phyloP scores from a whole-genome alignment of 2,888 invertebrate genomes.

The Scaeva pyrastri region DNA sequence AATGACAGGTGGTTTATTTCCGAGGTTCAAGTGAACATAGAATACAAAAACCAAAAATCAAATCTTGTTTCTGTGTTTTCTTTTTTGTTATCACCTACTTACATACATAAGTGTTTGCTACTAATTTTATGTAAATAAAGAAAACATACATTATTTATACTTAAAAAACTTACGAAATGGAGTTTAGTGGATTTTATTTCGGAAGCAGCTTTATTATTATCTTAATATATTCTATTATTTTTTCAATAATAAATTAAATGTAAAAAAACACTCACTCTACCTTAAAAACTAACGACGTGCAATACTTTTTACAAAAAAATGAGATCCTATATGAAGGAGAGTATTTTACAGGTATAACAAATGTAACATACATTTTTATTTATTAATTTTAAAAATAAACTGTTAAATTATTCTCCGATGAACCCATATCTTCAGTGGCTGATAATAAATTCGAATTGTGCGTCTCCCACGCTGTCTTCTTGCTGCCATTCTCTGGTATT shows the following conservation, averaged over 20 bases:
- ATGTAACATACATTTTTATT: not conserved
- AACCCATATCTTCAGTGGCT: slow-evolving; percentile 82
- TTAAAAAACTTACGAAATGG: no score
- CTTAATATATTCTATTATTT: slow-evolving; percentile 52
- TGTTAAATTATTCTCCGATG: slow-evolving; percentile 86
- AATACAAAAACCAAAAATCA: no score
- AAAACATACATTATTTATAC: no score
- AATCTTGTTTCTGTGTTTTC: no score
- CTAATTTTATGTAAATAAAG: no score
- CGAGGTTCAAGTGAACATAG: no score
- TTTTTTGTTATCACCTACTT: no score
- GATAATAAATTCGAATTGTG: slow-evolving; percentile 80
- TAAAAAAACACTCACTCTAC: slow-evolving; percentile 38
- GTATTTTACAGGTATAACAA: slow-evolving; percentile 44
- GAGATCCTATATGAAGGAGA: slow-evolving; percentile 57
- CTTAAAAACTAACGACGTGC: slow-evolving; percentile 19
- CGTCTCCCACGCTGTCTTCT: slow-evolving; percentile 82
- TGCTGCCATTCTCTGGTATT: slow-evolving; percentile 78
- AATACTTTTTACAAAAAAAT: slow-evolving; percentile 70
- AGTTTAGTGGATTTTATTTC: slow-evolving; percentile 30
- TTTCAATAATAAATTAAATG: slow-evolving; percentile 40
- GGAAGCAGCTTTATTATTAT: slow-evolving; percentile 53
- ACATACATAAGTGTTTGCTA: no score
- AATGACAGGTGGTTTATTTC: no score
- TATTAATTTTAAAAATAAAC: slow-evolving; percentile 85